Base-by-base conservation (phyloP, 2,888 invertebrate genomes). In the Troglohyphantes excavatus region DNA sequence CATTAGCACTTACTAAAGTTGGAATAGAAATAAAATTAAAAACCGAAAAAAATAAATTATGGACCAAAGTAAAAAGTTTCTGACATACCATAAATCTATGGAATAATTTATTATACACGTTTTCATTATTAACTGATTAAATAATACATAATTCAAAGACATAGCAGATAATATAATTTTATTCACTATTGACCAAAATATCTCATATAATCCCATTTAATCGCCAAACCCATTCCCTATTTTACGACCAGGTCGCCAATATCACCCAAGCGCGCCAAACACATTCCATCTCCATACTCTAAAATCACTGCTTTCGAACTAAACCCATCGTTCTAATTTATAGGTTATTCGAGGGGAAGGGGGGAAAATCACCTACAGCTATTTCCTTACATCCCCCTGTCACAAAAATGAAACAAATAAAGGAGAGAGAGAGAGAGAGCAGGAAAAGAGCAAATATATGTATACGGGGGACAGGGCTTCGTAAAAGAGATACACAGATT, bases 361-460 rank as follows among this genome's bases (percentile, higher is more conserved):
- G 21, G 19, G 21, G 27, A 27, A 67, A 68, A 72, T 19, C 53
- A 70, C 82, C 82, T 26, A 23, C 13, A 82, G 72, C 82, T 82
- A 70, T 59, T 70, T 61, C 72, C 70, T 59, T 70, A 21, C 29
- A 13, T 17, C n/a, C 26, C 59, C 68, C 46, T 67, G 46, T 68
- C 27, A 19, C 46, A 26, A 63, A 26, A 70, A 68, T 68, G 79
- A 68, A 79, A 61, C 53, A 70, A 70, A 59, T 23, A 70, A 72
- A n/a, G 13, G 59, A 23, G 2, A 75, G 29, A 7, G 59, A 29
- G 21, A 6, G 0, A 53, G 46, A 33, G 29, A 9, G 26, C 68
- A 63, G 81, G 61, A 29, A 82, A 82, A 70, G 82, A 72, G 72
- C 70, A 82, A 82, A 82, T 61, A 82, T 72, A 72, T 70, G 81